Evolutionary conservation across 1,140 invertebrate genomes (phyloP).

Genomic region (Drosophila dunni): DNA sequence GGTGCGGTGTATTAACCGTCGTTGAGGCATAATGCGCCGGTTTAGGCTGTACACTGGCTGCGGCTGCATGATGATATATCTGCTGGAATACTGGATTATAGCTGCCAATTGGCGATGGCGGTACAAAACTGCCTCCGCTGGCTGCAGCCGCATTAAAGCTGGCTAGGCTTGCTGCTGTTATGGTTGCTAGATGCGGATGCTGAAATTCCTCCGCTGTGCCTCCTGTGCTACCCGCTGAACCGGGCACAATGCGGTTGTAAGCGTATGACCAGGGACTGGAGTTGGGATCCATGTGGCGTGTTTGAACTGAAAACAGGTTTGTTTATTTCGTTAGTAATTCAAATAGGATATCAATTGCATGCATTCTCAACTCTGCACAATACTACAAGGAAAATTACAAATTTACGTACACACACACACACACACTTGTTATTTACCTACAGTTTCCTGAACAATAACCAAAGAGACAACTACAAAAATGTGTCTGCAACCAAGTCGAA

Average conservation of each 20-base stretch:
- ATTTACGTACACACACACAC: background rate
- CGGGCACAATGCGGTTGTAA: slow-evolving; percentile 81
- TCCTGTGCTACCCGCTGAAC: slow-evolving; percentile 67
- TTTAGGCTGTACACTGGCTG: slow-evolving; percentile 79
- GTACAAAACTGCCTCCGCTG: slow-evolving; percentile 80
- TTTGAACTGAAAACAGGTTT: slow-evolving; percentile 46
- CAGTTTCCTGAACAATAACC: background rate
- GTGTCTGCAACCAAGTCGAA: background rate
- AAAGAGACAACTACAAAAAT: slow-evolving; percentile 9
- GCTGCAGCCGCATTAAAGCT: slow-evolving; percentile 81
- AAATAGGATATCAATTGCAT: background rate
- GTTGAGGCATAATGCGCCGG: slow-evolving; percentile 81
- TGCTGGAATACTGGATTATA: slow-evolving; percentile 84
- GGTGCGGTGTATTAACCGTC: slow-evolving; percentile 77
- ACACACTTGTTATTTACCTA: background rate
- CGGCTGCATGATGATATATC: slow-evolving; percentile 83
- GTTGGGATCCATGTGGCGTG: slow-evolving; percentile 76
- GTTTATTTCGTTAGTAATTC: slow-evolving; percentile 17
- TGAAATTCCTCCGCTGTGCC: slow-evolving; percentile 80
- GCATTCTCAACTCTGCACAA: background rate
- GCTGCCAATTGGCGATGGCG: slow-evolving; percentile 80
- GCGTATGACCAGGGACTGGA: slow-evolving; percentile 83
- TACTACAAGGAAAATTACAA: background rate
- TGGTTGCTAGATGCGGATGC: slow-evolving; percentile 77
- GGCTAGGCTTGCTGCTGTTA: slow-evolving; percentile 75